phyloP scores from a whole-genome alignment of 2,797 vertebrate species.

The Aplochiton taeniatus region DNA sequence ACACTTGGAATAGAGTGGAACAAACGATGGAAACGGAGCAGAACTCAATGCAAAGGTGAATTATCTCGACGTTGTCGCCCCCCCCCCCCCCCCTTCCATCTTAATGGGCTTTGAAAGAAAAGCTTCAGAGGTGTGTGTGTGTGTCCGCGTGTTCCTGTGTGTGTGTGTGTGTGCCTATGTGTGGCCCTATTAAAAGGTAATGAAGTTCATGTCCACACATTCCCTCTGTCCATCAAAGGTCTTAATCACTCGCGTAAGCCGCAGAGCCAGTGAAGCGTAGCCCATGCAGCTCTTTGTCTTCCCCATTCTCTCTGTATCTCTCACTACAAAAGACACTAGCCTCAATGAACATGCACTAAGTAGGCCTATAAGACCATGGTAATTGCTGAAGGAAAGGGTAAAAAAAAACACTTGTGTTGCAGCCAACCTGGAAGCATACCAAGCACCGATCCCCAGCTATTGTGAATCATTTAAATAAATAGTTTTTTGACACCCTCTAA shows the following conservation, averaged over 20 bases:
- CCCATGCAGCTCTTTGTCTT: neutral
- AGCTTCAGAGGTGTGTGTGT: conserved; percentile 1
- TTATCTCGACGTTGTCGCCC: conserved; percentile 19
- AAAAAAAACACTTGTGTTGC: too few species aligned
- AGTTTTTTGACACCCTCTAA: neutral
- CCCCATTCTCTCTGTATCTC: neutral
- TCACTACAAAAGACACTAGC: too few species aligned
- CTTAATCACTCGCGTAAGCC: conserved; percentile 42
- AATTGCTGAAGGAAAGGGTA: too few species aligned
- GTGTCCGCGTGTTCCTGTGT: conserved; percentile 8
- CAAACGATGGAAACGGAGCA: conserved; percentile 30
- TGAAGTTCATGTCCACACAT: conserved; percentile 34
- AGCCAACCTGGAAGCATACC: too few species aligned
- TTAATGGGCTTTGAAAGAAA: conserved; percentile 31
- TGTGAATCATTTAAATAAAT: too few species aligned
- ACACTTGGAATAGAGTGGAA: conserved; percentile 24
- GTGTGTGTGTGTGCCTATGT: conserved; percentile 3
- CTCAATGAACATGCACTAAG: conserved; percentile 6
- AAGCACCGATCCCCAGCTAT: too few species aligned
- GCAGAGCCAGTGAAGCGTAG: conserved; percentile 3
- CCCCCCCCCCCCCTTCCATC: neutral
- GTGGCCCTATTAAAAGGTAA: conserved; percentile 37
- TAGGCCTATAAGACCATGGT: too few species aligned
- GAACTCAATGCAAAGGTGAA: conserved; percentile 30
- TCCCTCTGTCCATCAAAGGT: conserved; percentile 40